Evolutionary conservation across 1,140 invertebrate genomes (phyloP), one percentile per base, ranked within the genome.

Genomic region (Metaphire vulgaris): DNA sequence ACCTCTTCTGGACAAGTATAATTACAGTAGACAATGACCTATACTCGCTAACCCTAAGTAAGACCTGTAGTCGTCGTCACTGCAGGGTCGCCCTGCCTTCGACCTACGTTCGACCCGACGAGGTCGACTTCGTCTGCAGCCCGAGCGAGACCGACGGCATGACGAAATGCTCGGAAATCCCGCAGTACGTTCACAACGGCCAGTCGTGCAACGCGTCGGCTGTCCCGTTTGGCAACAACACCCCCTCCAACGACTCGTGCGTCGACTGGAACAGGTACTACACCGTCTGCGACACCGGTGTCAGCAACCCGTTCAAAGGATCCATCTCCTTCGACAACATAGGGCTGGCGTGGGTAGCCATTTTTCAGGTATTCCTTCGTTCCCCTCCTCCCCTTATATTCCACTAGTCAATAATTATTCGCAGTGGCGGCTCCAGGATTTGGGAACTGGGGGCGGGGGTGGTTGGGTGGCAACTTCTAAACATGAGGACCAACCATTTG

Each of bases 261-360:
- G 92, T 99, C 81, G 97, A 99, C 88, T 99, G 97, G 97, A 97
- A 99, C 88, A 92, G 96, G 87, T 99, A 99, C 87, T 99, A 99
- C 85, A 96, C 93, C 32, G 91, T 93, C 81, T 99, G 98, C 87
- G 91, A 91, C 72, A 90, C 95, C 74, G 92, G 92, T 76, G 95
- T 95, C 66, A 91, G 92, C 81, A 99, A 99, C 89, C 98, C 98
- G 30, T 99, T 99, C 86, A 95, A 97, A 88, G 97, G 97, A 66
- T 97, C 97, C 29, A 98, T 99, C 82, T 98, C 96, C 16, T 99
- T 99, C 87, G 98, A 99, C 87, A 99, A 99, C 87, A 99, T 99
- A 80, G 97, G 97, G 68, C 90, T 99, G 79, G 98, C 98, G 56
- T 99, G 98, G 98, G 97, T 99, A 73, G 97, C 97, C 76, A 99